Conservation (phyloP, 2,113 vertebrate genomes). For the Onychorhynchus coronatus region DNA sequence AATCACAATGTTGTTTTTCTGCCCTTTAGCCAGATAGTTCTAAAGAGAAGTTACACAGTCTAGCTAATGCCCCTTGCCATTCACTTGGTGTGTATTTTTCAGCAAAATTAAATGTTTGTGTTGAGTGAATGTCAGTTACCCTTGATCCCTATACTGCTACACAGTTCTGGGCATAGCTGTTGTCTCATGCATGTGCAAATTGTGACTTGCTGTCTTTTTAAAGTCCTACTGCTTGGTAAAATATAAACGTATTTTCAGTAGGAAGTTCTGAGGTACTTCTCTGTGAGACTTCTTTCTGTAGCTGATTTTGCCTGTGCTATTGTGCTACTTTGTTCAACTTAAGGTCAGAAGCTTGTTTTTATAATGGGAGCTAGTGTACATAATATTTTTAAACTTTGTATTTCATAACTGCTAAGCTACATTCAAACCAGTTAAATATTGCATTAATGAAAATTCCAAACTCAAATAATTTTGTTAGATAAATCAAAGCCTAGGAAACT, state of each 20-base stretch:
- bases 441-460: not conserved
- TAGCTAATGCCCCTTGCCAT: not conserved
- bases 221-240: not conserved
- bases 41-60: not conserved
- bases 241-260: not conserved
- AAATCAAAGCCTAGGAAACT: not conserved
- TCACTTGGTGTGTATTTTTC: not conserved
- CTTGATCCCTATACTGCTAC: not conserved
- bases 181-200: conserved; percentile 12
- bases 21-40: not conserved
- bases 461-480: not conserved
- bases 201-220: not conserved
- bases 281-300: not conserved
- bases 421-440: not conserved
- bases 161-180: not conserved
- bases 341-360: not conserved
- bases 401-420: not conserved
- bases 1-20: not conserved
- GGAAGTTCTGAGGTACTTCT: not conserved
- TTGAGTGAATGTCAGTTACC: not conserved
- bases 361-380: not conserved
- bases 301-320: not conserved
- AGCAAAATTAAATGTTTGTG: not conserved
- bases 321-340: not conserved
- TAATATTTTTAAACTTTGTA: not conserved